These are phyloP conservation scores for Spodoptera exigua DNA, from an alignment of 2,888 invertebrate genomes.

Conservation along the genomic window DNA sequence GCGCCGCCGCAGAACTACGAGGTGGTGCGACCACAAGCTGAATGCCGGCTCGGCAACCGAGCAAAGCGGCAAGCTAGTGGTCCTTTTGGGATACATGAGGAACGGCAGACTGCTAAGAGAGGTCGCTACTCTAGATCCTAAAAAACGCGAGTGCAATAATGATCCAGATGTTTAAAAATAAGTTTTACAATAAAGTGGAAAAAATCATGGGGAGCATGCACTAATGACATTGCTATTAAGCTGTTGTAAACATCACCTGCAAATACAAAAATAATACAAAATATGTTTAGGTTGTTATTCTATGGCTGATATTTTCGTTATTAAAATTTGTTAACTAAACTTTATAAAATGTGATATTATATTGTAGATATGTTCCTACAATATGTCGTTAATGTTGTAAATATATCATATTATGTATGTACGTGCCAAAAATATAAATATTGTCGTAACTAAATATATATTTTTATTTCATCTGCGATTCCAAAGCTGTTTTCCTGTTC, in stretches of 20 bases:
- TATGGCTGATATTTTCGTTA: too few species aligned
- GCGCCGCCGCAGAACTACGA: conserved; percentile 98
- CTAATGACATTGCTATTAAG: conserved; percentile 99
- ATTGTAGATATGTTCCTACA: too few species aligned
- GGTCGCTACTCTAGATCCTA: conserved; percentile 94
- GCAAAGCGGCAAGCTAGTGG: conserved; percentile 95
- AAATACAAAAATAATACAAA: too few species aligned
- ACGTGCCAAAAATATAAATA: too few species aligned
- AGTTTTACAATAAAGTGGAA: conserved; percentile 99
- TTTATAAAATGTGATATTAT: too few species aligned
- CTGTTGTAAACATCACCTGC: not conserved
- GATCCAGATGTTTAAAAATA: conserved; percentile 99
- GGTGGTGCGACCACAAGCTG: conserved; percentile 96
- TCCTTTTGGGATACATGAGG: conserved; percentile 96
- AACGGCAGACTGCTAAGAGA: conserved; percentile 97
- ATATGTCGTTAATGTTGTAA: too few species aligned
- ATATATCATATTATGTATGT: too few species aligned
- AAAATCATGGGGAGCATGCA: conserved; percentile 98
- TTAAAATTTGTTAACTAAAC: too few species aligned
- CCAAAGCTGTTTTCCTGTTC: too few species aligned
- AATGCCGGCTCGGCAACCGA: conserved; percentile 97
- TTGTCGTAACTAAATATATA: too few species aligned
- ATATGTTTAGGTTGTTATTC: too few species aligned
- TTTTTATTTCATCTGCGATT: too few species aligned
- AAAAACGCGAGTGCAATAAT: conserved; percentile 98